phyloP scores from a whole-genome alignment of 2,888 invertebrate species.

The Nephrotoma appendiculata region DNA sequence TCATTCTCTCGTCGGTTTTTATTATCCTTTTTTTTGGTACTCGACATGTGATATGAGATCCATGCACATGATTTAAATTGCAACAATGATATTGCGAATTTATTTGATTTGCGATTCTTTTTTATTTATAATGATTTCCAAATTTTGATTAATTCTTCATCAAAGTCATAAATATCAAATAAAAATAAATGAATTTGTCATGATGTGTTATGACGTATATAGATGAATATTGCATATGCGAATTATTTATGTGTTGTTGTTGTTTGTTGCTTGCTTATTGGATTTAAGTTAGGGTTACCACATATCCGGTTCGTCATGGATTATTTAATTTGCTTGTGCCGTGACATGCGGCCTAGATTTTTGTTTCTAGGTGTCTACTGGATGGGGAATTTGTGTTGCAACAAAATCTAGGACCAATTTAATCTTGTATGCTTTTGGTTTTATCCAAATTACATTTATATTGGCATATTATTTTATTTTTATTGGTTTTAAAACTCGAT shows the following conservation, averaged over 20 bases:
- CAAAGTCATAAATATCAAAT: neutral
- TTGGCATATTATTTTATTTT: no score
- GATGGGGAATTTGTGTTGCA: no score
- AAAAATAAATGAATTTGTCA: neutral
- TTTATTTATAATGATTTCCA: neutral
- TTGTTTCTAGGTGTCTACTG: no score
- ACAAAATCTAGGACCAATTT: no score
- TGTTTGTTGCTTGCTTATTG: neutral
- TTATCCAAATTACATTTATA: no score
- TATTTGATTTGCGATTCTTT: neutral
- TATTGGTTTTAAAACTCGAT: no score
- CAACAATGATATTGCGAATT: neutral
- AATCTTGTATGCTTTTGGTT: no score
- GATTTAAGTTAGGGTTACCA: neutral
- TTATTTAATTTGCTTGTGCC: neutral
- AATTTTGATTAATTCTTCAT: neutral
- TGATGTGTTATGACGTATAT: neutral
- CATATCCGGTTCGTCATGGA: neutral
- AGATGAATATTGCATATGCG: neutral
- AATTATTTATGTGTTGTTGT: neutral
- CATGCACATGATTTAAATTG: neutral
- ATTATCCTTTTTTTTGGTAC: neutral
- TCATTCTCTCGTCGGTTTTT: neutral
- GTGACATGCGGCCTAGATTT: neutral
- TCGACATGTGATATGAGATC: neutral